Percentiles rank a stretch among this genome's conserved stretches.
phyloP scores from a whole-genome alignment of 2,797 vertebrate genomes.

The Sebastes kiyomatsui region DNA sequence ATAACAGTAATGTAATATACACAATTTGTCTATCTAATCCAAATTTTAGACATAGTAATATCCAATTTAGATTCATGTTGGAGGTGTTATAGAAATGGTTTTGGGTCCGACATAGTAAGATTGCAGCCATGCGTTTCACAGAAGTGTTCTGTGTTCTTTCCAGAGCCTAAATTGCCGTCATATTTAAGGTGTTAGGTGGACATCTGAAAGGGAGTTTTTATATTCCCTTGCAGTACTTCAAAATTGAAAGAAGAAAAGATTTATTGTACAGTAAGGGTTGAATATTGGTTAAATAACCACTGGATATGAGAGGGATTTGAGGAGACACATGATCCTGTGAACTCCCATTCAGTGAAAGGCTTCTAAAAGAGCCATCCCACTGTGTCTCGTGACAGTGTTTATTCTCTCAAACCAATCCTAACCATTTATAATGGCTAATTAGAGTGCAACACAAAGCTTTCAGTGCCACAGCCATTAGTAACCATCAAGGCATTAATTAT shows the following conservation, averaged over 20 bases:
- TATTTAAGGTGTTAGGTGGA: background rate
- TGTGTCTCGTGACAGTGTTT: conserved; percentile 37
- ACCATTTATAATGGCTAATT: conserved; percentile 76
- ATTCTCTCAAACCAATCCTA: conserved; percentile 42
- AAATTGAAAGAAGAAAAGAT: background rate
- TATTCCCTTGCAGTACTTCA: background rate
- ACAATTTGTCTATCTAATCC: too few species aligned
- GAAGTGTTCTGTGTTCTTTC: background rate
- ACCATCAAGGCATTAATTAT: conserved; percentile 82
- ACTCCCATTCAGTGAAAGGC: background rate
- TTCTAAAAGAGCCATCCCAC: background rate
- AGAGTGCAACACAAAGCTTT: conserved; percentile 70
- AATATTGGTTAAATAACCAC: background rate
- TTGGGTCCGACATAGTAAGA: background rate
- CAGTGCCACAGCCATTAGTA: conserved; percentile 72
- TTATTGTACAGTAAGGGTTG: background rate
- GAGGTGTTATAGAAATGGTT: background rate
- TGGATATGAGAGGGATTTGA: background rate
- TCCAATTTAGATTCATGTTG: background rate
- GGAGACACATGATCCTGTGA: conserved; percentile 22
- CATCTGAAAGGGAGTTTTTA: background rate
- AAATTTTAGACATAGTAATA: background rate
- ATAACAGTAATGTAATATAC: too few species aligned
- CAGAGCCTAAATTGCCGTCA: background rate
- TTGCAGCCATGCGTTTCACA: background rate